Base-by-base conservation (phyloP, 1,140 invertebrate species). In the Alviniconcha marisindica region DNA sequence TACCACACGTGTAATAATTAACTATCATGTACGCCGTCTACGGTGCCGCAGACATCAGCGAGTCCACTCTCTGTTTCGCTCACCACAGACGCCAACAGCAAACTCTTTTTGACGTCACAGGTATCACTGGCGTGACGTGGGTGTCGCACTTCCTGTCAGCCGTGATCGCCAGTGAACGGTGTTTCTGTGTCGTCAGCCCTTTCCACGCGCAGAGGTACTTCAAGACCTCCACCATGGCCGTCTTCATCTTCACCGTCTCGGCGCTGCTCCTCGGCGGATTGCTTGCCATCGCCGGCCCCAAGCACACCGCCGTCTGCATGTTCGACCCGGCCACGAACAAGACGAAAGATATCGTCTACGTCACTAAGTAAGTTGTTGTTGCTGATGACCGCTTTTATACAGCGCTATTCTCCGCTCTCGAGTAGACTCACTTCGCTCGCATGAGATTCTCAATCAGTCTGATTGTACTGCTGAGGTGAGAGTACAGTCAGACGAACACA, bases 231-330 rank as follows among this genome's bases (percentile, higher is more conserved):
- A 76, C 73, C 40, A 76, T 76, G 73, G 73, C 44, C 21, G 73
- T 40, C 42, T 15, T 76, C 73, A 76, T 76, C 73, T 51, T 54
- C 40, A n/a, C 2, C 40, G 31, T 36, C 21, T 76, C 73, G 38
- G 73, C 73, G 21, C 1, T 76, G 24, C 73, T 76, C 0, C 42
- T 76, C 24, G 73, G 1, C 0, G 73, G 73, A 21, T 51, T 76
- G 73, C 73, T 76, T 28, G 73, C 73, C 44, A 76, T 76, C 1
- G 73, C 73, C 12, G 73, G 73, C 24, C 73, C 73, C 73, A 76
- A 76, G n/a, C 73, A 76, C 73, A 76, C 44, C 73, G 73, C 73
- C 28, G 73, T 51, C 42, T 76, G 73, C 44, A 76, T 76, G 73
- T 76, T 76, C 42, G 73, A 76, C 73, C 73, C 73, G 4, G 24